Base-by-base conservation (phyloP, 2,113 vertebrate genomes). In the Gnathonemus longibarbis region DNA sequence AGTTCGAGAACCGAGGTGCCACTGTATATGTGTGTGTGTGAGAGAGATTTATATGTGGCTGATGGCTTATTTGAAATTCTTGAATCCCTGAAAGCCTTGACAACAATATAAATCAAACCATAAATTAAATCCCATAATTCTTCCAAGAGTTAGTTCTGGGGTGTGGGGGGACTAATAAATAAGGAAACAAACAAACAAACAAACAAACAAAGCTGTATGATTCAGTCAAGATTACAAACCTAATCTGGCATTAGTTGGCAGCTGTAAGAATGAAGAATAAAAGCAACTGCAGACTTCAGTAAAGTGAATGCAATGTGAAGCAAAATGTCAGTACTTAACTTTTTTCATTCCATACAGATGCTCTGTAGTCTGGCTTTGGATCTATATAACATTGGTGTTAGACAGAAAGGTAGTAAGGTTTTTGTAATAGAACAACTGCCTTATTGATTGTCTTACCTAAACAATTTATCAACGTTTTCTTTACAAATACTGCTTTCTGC, bases 361-460 rank as follows among this genome's bases (percentile, higher is more conserved):
- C 83, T 24, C 45, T 48, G 5, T 42, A 83, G 7, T 15, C 3
- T 49, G 27, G 27, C n/a, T 17, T 53, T 35, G 50, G 31, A 49
- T 53, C 49, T 56, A 48, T 86, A 21, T 27, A 13, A 27, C 46
- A 19, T 87, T 87, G 49, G 49, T 53, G 31, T 53, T 53, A 27
- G 48, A 87, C 49, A 35, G 13, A 87, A 35, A 53, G 11, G 11
- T 31, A 86, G 89, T 56, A 89, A 88, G 84, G 49, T 89, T 58
- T 24, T 24, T 42, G 49, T 58, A 89, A 52, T 49, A 31, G 9
- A 46, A 66, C 89, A 35, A 3, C 80, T 77, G 89, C 39, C 52
- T 86, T 53, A 53, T 87, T 87, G 85, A 85, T 85, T 58, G 80
- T 62, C 58, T 86, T n/a, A 15, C 42, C 52, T n/a, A 62, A 45